Conservation (phyloP, 2,797 vertebrate species). For the Champsocephalus esox region DNA sequence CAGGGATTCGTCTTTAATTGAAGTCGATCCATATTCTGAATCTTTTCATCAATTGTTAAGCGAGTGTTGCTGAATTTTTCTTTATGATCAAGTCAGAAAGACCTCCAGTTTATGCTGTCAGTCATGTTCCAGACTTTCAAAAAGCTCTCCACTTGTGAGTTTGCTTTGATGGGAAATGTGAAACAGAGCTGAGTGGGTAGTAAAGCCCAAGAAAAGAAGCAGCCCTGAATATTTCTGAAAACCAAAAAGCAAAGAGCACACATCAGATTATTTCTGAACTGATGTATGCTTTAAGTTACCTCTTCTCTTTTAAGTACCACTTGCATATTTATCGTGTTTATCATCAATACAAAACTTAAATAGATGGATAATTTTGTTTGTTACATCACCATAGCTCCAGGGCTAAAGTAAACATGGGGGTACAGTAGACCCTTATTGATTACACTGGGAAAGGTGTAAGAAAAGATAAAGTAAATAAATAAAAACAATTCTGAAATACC, state of each 20-base stretch:
- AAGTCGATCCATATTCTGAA: constrained; percentile 42
- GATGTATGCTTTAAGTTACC: constrained; percentile 20
- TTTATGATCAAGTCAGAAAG: constrained; percentile 57
- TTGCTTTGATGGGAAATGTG: constrained; percentile 51
- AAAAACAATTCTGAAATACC: constrained; percentile 90
- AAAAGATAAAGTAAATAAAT: constrained; percentile 62
- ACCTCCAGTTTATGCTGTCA: constrained; percentile 46
- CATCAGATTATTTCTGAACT: constrained; percentile 34
- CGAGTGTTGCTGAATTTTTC: constrained; percentile 51
- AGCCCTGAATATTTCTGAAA: constrained; percentile 47
- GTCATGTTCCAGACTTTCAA: constrained; percentile 49
- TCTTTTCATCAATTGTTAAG: constrained; percentile 62
- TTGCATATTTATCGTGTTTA: neutral
- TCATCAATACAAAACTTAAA: constrained; percentile 15
- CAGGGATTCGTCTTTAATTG: constrained; percentile 43
- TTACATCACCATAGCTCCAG: constrained; percentile 27
- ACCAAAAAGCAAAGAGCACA: constrained; percentile 44
- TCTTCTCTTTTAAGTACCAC: constrained; percentile 25
- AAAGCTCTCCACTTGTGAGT: constrained; percentile 35
- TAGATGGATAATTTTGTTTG: constrained; percentile 11
- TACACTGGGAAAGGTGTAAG: constrained; percentile 44
- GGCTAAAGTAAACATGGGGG: constrained; percentile 48
- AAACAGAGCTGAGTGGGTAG: constrained; percentile 42
- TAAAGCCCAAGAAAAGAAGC: constrained; percentile 37
- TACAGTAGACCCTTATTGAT: constrained; percentile 34